These are phyloP conservation scores for Tryphoninae sp. DNA, from an alignment of 2,888 invertebrate species.

Conservation along the genomic window DNA sequence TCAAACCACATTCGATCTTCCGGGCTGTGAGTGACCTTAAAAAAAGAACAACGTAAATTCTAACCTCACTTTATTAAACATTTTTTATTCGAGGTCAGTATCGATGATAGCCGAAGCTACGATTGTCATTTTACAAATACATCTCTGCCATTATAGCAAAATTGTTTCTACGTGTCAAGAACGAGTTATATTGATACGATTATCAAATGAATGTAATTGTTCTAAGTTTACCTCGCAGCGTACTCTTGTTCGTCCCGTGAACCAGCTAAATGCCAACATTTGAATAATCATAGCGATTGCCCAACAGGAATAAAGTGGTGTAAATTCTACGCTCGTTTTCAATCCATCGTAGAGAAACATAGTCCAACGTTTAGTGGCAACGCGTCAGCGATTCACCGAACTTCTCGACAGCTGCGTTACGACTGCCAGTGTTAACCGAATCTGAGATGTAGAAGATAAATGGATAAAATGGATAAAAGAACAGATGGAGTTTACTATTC, in stretches of 20 bases:
- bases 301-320: slow-evolving; percentile 71
- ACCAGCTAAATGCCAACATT: slow-evolving; percentile 71
- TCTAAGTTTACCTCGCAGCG: slow-evolving; percentile 67
- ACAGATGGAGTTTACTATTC: not conserved
- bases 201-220: slow-evolving; percentile 12
- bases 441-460: not conserved
- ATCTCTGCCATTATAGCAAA: too few species aligned
- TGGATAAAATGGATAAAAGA: not conserved
- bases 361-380: not conserved
- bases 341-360: slow-evolving; percentile 55
- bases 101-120: too few species aligned
- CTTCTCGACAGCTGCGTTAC: not conserved
- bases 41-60: slow-evolving; percentile 31
- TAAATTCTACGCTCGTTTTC: slow-evolving; percentile 62
- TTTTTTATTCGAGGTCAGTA: too few species aligned
- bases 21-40: slow-evolving; percentile 75
- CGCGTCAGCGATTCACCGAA: not conserved
- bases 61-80: not conserved
- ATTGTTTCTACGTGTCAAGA: too few species aligned
- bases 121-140: too few species aligned
- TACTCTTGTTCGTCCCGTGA: slow-evolving; percentile 71
- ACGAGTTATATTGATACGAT: too few species aligned
- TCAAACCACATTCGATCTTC: slow-evolving; percentile 75
- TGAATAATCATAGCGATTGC: slow-evolving; percentile 71
- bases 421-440: not conserved